phyloP scores from a whole-genome alignment of 2,797 vertebrate genomes.

The Alauda arvensis region DNA sequence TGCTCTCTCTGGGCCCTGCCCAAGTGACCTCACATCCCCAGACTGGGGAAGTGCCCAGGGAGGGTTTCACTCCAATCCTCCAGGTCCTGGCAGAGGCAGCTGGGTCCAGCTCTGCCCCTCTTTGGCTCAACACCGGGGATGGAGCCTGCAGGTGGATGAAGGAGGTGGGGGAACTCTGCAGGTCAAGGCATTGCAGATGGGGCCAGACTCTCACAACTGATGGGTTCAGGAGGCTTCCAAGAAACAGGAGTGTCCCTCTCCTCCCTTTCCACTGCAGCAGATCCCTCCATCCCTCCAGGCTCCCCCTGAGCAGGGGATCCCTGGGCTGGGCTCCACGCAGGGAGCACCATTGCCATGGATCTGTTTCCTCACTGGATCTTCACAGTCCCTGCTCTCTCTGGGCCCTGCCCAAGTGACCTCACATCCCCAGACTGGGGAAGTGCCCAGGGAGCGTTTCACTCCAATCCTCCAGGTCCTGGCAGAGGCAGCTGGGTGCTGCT shows the following conservation, averaged over 20 bases:
- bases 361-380: fast-evolving
- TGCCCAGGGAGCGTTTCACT: background rate
- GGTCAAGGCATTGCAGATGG: background rate
- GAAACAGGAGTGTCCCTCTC: background rate
- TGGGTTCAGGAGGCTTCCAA: background rate
- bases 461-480: background rate
- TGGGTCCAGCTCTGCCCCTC: too few relatives aligned
- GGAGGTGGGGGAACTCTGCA: background rate
- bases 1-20: background rate
- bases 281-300: background rate
- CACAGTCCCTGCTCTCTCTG: background rate
- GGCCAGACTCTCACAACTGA: fast-evolving
- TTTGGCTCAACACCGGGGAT: background rate
- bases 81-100: background rate
- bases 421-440: background rate
- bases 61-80: background rate
- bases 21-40: background rate
- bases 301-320: background rate
- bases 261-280: background rate
- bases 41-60: background rate
- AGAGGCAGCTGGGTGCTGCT: background rate
- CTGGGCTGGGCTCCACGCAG: fast-evolving
- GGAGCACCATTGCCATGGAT: background rate
- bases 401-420: background rate
- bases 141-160: background rate